Evolutionary conservation across 23 tunicate species (phyloP).

Genomic region (Styela clava): DNA sequence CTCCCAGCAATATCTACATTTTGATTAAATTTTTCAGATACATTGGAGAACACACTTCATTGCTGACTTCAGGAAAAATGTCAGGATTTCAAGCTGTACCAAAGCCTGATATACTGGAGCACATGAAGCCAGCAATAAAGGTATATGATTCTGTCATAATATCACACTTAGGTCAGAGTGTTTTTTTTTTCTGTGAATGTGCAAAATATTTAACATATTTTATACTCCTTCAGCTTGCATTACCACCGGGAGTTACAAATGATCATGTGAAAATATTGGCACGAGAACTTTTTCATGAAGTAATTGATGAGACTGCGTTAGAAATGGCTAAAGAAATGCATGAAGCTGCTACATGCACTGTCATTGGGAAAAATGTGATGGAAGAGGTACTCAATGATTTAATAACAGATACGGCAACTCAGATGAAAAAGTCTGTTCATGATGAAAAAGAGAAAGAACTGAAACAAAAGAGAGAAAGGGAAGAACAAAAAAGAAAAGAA

Average conservation of each 20-base stretch:
- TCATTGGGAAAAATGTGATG: constrained; percentile 1
- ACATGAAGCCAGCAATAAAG: background rate
- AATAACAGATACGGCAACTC: constrained; percentile 2
- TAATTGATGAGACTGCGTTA: constrained; percentile 39
- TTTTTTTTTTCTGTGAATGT: background rate
- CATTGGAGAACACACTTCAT: constrained; percentile 41
- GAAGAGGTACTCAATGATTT: constrained; percentile 4
- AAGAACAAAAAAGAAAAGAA: constrained; percentile 26
- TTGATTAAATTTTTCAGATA: constrained; percentile 36
- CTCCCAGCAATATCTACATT: too few species aligned
- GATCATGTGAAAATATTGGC: constrained; percentile 37
- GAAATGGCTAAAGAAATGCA: constrained; percentile 20
- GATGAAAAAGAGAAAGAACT: constrained; percentile 19
- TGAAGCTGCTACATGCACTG: background rate
- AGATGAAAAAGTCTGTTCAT: background rate
- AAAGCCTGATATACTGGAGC: background rate
- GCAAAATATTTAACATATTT: background rate
- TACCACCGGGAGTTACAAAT: constrained; percentile 14
- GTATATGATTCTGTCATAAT: too few species aligned
- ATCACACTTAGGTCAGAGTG: background rate
- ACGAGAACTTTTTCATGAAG: constrained; percentile 47
- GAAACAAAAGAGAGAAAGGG: constrained; percentile 16
- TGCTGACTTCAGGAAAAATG: constrained; percentile 26
- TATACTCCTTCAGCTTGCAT: background rate
- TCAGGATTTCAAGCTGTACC: background rate